Percentiles rank a stretch among this genome's conserved stretches.
phyloP scores from a whole-genome alignment of 2,797 vertebrate species.

The Tauraco hartlaubi region DNA sequence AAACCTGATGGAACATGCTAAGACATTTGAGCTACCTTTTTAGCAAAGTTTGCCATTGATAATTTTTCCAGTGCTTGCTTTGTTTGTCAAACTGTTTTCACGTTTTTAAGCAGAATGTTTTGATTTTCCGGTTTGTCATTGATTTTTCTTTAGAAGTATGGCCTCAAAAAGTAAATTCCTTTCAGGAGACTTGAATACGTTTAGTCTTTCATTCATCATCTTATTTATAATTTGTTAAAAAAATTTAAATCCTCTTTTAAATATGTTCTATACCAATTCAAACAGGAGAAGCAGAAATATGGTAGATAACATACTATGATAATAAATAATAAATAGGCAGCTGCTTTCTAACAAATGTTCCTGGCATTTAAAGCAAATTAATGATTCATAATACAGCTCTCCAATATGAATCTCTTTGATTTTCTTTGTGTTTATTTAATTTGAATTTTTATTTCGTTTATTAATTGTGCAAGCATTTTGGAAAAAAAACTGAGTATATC shows the following conservation, averaged over 20 bases:
- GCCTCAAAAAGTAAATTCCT: neutral
- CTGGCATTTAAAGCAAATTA: neutral
- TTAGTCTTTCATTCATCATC: neutral
- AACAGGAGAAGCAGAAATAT: neutral
- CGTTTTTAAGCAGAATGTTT: neutral
- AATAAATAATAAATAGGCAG: constrained; percentile 28
- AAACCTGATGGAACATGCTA: neutral
- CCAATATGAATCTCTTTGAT: neutral
- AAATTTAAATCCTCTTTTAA: neutral
- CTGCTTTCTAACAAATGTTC: constrained; percentile 10
- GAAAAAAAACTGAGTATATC: neutral
- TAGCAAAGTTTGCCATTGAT: neutral
- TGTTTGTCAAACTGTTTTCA: neutral
- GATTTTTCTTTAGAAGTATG: neutral
- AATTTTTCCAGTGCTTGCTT: neutral
- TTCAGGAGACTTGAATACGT: neutral
- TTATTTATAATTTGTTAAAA: neutral
- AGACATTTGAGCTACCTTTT: neutral
- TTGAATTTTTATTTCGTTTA: neutral
- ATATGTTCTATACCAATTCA: neutral
- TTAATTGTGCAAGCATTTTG: neutral
- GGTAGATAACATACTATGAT: neutral
- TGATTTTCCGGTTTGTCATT: neutral
- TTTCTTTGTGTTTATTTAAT: neutral
- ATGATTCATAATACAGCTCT: neutral